phyloP scores from a whole-genome alignment of 2,888 invertebrate genomes.

The Dysmachus trigonus region DNA sequence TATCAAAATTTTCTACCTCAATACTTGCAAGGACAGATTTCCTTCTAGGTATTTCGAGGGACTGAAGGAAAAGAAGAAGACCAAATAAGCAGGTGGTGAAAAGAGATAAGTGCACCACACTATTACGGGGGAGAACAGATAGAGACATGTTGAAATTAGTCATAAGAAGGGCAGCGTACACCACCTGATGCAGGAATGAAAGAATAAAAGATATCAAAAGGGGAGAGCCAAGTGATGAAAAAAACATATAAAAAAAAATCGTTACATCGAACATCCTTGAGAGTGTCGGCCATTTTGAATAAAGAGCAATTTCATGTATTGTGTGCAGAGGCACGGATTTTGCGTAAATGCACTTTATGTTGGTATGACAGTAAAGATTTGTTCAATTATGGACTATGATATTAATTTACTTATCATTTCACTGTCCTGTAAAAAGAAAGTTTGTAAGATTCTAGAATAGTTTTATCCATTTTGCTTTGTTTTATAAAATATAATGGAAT shows the following conservation, averaged over 20 bases:
- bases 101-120: constrained; percentile 7
- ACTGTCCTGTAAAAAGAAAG: neutral
- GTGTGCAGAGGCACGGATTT: neutral
- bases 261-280: constrained; percentile 50
- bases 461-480: neutral
- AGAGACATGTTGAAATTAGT: constrained; percentile 31
- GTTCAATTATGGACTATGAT: constrained; percentile 22
- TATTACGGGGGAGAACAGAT: neutral
- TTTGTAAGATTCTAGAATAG: neutral
- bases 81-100: neutral
- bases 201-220: neutral
- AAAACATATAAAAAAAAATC: constrained; percentile 39
- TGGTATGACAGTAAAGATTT: constrained; percentile 21
- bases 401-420: neutral
- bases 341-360: neutral
- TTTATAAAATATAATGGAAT: neutral
- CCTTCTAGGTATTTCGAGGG: neutral
- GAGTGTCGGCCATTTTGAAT: constrained; percentile 50
- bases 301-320: constrained; percentile 1
- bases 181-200: constrained; percentile 26
- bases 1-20: constrained; percentile 36
- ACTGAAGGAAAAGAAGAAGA: constrained; percentile 32
- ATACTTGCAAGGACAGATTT: constrained; percentile 35
- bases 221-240: constrained; percentile 2
- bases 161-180: constrained; percentile 25